Base-by-base conservation (phyloP, 2,113 vertebrate species). In the Herpetotheres cachinnans region DNA sequence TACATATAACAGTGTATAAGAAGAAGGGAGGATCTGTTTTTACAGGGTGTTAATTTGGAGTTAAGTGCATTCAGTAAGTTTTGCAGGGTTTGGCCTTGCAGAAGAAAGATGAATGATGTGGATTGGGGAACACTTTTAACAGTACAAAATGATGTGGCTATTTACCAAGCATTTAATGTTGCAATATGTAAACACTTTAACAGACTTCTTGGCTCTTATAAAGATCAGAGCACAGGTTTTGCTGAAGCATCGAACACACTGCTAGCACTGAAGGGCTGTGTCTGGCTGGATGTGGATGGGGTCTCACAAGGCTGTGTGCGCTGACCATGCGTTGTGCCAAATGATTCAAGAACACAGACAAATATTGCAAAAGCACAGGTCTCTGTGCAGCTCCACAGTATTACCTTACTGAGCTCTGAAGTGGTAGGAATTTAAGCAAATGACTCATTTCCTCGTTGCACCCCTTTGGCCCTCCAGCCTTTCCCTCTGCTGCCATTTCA, bases 81-180 rank as follows among this genome's bases (percentile, higher is more conserved):
- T 94, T 86, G 8, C 34, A 10, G 32, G 50, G 65, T 66, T 90
- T 86, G 91, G 93, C 83, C 85, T 93, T 86, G 89, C 71, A 94
- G 82, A 79, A 91, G 65, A 42, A 88, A 86, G 82, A 89, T 58
- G 59, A 89, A 73, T 77, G 65, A 90, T 84, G 63, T 54, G 70
- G 73, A n/a, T 83, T 90, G 78, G 82, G 69, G 81, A 93, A 82
- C 55, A 73, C 0, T 34, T n/a, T n/a, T n/a, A 70, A 93, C 93
- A 89, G 77, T 58, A 58, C 58, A 88, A 87, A 96, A 91, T 12
- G 49, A 76, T 82, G 89, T 91, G 81, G 91, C 63, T 62, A 93
- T 94, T 94, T 94, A 95, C 78, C 91, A 93, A 77, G 94, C 81
- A 25, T 91, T 94, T 95, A 87, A 87, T 77, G 50, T 90, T 87